Evolutionary conservation across 2,113 vertebrate genomes (phyloP).

Genomic region (Alouatta palliata): DNA sequence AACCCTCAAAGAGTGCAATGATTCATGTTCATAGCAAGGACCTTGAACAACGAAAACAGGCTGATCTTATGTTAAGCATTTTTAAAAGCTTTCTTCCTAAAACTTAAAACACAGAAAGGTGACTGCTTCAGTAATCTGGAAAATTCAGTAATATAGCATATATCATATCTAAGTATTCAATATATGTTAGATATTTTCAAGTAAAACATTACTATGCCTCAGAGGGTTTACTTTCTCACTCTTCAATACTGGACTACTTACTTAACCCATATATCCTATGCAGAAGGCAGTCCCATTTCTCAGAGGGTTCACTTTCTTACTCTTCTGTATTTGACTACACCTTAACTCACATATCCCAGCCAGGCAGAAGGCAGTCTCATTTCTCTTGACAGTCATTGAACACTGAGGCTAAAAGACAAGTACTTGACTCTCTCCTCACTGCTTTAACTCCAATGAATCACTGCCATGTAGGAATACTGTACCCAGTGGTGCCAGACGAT

Average conservation of each 20-base stretch:
- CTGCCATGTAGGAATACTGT: not conserved
- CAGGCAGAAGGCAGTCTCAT: not conserved
- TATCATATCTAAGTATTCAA: not conserved
- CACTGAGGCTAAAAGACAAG: not conserved
- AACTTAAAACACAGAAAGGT: conserved; percentile 29
- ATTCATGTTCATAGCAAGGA: not conserved
- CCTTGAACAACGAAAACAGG: not conserved
- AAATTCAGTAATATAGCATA: not conserved
- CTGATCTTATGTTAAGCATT: not conserved
- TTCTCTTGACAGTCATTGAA: not conserved
- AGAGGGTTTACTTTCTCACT: not conserved
- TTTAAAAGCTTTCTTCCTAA: not conserved
- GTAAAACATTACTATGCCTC: not conserved
- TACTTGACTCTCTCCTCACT: not conserved
- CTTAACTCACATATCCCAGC: not conserved
- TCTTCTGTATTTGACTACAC: not conserved
- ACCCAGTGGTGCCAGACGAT: not conserved
- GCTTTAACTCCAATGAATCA: not conserved
- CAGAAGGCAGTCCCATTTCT: not conserved
- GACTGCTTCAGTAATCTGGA: not conserved
- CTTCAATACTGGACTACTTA: not conserved
- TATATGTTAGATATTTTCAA: not conserved
- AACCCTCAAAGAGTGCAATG: not conserved
- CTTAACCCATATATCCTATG: not conserved
- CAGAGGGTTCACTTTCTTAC: not conserved